Base-by-base conservation (phyloP, 2,797 vertebrate genomes). In the Pipistrellus pygmaeus region DNA sequence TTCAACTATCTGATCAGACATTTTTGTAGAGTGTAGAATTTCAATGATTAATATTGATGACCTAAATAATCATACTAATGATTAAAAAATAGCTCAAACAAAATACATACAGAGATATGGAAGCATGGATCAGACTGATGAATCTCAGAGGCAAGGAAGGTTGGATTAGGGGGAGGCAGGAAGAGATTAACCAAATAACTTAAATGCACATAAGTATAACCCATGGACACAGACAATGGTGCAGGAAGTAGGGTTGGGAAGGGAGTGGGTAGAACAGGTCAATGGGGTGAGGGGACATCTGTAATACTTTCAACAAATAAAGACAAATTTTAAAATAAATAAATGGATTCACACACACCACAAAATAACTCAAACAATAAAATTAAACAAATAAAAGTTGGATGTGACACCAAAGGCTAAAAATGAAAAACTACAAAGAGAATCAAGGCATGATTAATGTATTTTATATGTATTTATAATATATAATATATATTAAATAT, bases 11-110 rank as follows among this genome's bases (percentile, higher is more conserved):
- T 90, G 46, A 57, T 60, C 32, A 81, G 18, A 17, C 1, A 86
- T 68, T 84, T 95, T 76, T 91, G 10, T 80, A 57, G 77, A 23
- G 66, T 73, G 55, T 69, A 81, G 48, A 75, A 86, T 81, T 88
- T 57, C 4, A 90, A 2, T 78, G 11, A 62, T n/a, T 72, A 71
- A 85, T 11, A 60, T 27, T 35, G 66, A 6, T 44, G 14, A 57
- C 53, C 48, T n/a, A 57, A 15, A 38, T 73, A 69, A 44, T 64
- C 17, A 92, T 35, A 30, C 2, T 85, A 91, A 90, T 66, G 1
- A 53, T 85, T 72, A 87, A 90, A 88, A 51, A 60, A 60, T 60
- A 60, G 9, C 38, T 88, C 30, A 62, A 91, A 30, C 25, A 62
- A 62, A 62, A 30, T 30, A 62, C 27, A 62, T n/a, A 12, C 13